Percentiles rank a stretch among this genome's conserved stretches.
These are phyloP conservation scores for Neoscelio sp. DNA, from an alignment of 2,888 invertebrate genomes.

Conservation along the genomic window DNA sequence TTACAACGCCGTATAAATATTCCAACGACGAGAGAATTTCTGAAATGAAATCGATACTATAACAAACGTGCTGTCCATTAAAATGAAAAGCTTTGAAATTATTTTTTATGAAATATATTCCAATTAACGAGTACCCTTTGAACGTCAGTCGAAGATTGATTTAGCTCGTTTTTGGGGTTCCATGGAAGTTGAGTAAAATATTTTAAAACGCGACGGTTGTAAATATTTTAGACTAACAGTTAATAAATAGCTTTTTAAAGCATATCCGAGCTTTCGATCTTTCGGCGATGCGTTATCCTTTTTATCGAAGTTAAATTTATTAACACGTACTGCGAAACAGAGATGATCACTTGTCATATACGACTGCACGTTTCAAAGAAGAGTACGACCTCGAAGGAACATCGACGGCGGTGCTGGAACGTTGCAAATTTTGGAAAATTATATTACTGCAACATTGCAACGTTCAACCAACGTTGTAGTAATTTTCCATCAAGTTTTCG, in stretches of 20 bases:
- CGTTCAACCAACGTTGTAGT: too few relatives aligned
- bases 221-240: slow-evolving; percentile 24
- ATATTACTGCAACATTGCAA: too few relatives aligned
- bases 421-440: too few relatives aligned
- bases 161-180: slow-evolving; percentile 3
- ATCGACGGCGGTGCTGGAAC: too few relatives aligned
- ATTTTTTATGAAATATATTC: slow-evolving; percentile 16
- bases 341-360: too few relatives aligned
- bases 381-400: too few relatives aligned
- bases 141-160: slow-evolving; percentile 13
- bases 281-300: slow-evolving; percentile 12
- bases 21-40: too few relatives aligned
- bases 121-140: slow-evolving; percentile 24
- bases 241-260: slow-evolving; percentile 11
- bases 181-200: not conserved
- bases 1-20: not conserved
- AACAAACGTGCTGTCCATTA: not conserved
- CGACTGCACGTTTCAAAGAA: too few relatives aligned
- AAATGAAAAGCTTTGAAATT: slow-evolving; percentile 10
- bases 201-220: slow-evolving; percentile 21
- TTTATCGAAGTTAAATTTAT: slow-evolving; percentile 33
- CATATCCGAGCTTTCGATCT: slow-evolving; percentile 28
- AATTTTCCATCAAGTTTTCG: too few relatives aligned
- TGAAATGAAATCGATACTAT: not conserved
- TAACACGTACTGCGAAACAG: slow-evolving; percentile 3